Conservation (phyloP, 2,888 invertebrate species). For the Drosophila pseudotalamancana region DNA sequence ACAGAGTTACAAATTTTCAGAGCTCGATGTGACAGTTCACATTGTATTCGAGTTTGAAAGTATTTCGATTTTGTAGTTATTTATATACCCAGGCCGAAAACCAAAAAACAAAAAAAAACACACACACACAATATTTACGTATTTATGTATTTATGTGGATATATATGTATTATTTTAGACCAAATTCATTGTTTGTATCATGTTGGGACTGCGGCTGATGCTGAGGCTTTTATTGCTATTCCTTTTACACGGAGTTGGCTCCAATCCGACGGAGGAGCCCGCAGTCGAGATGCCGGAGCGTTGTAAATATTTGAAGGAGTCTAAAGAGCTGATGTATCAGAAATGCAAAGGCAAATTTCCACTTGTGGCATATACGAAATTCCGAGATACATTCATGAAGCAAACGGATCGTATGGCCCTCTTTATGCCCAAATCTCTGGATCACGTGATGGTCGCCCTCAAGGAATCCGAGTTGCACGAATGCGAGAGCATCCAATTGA, state of each 20-base stretch:
- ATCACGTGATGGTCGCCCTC: constrained; percentile 30
- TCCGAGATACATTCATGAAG: constrained; percentile 50
- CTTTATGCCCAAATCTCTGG: constrained; percentile 39
- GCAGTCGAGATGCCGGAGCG: constrained; percentile 28
- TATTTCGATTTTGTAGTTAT: not conserved
- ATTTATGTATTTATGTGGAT: not conserved
- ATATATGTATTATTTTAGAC: constrained; percentile 2
- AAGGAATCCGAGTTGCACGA: constrained; percentile 48
- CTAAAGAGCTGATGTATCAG: constrained; percentile 4
- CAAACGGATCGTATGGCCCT: constrained; percentile 51
- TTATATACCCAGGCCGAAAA: not conserved
- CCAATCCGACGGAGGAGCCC: not conserved
- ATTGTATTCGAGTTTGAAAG: not conserved
- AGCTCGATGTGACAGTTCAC: not conserved
- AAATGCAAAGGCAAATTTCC: constrained; percentile 54
- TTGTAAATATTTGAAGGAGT: constrained; percentile 36
- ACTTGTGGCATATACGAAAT: constrained; percentile 46
- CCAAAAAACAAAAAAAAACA: not conserved
- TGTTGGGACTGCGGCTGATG: constrained; percentile 16
- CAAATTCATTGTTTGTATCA: constrained; percentile 30
- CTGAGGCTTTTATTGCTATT: not conserved
- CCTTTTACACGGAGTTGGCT: not conserved
- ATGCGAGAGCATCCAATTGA: constrained; percentile 34
- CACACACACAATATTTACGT: not conserved
- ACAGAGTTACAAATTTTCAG: no score